Conservation (phyloP, 2,113 vertebrate genomes). For the Diphyllodes magnificus region DNA sequence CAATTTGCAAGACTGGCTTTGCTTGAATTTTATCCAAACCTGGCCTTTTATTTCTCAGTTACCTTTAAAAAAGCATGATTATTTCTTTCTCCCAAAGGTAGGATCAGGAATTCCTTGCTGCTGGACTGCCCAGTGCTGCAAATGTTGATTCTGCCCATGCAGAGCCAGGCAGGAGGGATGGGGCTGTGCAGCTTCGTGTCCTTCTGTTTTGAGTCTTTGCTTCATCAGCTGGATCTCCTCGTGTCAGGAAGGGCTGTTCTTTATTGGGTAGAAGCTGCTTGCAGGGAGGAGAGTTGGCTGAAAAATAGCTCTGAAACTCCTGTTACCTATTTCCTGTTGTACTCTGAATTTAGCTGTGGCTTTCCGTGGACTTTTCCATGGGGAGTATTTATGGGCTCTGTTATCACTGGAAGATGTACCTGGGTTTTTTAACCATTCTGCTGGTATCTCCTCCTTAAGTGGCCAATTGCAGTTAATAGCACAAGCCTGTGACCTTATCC, state of each 20-base stretch:
- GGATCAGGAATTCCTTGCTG: background rate
- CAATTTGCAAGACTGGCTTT: background rate
- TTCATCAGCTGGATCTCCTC: background rate
- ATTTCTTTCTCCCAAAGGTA: background rate
- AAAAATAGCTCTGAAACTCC: background rate
- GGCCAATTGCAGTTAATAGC: background rate
- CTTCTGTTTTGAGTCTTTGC: background rate
- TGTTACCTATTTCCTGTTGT: fast-evolving
- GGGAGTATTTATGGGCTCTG: background rate
- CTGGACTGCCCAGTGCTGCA: background rate
- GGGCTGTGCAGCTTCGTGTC: background rate
- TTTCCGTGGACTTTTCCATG: background rate
- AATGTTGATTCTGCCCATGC: fast-evolving
- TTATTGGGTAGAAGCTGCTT: background rate
- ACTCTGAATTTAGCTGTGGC: background rate
- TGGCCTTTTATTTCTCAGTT: background rate
- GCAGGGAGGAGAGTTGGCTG: background rate
- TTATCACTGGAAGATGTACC: background rate
- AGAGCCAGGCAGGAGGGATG: background rate
- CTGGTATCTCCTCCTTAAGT: background rate
- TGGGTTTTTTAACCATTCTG: background rate
- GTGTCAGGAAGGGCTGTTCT: background rate
- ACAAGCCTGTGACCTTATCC: background rate
- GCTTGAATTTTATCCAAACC: background rate
- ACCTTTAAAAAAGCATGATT: fast-evolving